These are phyloP conservation scores for Atrichornis clamosus DNA, from an alignment of 2,113 vertebrate species.

Conservation along the genomic window DNA sequence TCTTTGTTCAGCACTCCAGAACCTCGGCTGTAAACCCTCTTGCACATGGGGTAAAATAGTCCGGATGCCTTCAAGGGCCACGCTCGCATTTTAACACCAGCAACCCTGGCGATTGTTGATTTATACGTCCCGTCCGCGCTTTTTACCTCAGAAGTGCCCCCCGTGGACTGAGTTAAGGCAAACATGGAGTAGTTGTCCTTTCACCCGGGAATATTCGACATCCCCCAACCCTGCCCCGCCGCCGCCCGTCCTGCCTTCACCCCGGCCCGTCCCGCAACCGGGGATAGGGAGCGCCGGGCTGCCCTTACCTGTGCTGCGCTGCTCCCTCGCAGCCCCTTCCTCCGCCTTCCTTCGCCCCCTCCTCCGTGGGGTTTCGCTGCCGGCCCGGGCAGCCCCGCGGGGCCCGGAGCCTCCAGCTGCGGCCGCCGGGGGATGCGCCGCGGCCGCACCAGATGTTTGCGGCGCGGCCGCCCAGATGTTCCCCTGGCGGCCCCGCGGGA, in stretches of 20 bases:
- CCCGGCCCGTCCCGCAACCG: neutral
- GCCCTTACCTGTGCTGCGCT: constrained; percentile 52
- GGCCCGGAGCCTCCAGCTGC: neutral
- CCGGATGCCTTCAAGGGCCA: fast-evolving
- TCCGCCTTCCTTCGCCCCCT: neutral
- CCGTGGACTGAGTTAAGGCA: neutral
- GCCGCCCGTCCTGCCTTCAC: neutral
- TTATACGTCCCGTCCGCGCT: neutral
- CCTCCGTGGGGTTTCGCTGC: neutral
- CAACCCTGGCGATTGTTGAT: fast-evolving
- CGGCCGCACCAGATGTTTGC: constrained; percentile 53
- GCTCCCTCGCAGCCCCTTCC: constrained; percentile 10
- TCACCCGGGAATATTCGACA: neutral
- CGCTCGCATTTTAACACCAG: fast-evolving
- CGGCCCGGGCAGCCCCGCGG: neutral
- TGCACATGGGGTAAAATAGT: fast-evolving
- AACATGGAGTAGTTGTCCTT: neutral
- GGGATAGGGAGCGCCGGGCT: fast-evolving
- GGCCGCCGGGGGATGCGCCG: neutral
- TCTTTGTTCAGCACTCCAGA: neutral
- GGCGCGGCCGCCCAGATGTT: constrained; percentile 67
- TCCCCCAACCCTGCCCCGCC: neutral
- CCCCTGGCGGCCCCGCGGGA: constrained; percentile 24
- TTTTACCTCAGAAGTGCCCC: neutral
- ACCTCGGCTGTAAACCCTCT: neutral